Evolutionary conservation across 2,888 invertebrate genomes (phyloP).

Genomic region (Ctena decussata): DNA sequence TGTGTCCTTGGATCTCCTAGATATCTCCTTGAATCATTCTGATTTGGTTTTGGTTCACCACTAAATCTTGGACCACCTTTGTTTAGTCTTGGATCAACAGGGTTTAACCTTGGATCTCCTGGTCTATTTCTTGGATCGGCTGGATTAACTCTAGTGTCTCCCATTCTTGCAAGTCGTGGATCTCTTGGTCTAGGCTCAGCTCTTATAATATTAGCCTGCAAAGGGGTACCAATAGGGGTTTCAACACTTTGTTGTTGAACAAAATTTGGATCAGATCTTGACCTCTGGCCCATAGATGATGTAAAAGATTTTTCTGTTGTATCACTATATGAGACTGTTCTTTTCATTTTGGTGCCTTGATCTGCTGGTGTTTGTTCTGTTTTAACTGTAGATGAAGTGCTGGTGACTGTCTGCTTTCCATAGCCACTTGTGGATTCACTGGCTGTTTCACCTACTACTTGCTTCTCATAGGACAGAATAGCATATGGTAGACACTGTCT

Average conservation of each 20-base stretch:
- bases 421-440: not conserved
- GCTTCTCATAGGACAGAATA: conserved; percentile 62
- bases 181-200: conserved; percentile 11
- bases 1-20: not conserved
- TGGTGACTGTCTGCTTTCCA: not conserved
- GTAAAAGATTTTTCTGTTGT: not conserved
- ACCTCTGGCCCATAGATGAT: not conserved
- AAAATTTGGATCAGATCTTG: not conserved
- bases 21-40: not conserved
- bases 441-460: not conserved
- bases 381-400: not conserved
- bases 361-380: not conserved
- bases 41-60: not conserved
- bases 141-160: not conserved
- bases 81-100: conserved; percentile 23
- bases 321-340: not conserved
- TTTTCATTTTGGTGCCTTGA: not conserved
- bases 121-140: conserved; percentile 17
- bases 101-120: not conserved
- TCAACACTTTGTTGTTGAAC: not conserved
- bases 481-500: conserved; percentile 81
- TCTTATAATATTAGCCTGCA: not conserved
- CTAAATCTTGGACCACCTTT: not conserved
- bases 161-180: conserved; percentile 15
- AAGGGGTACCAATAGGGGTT: not conserved